phyloP scores from a whole-genome alignment of 2,797 vertebrate species.

The Rhinella marina region DNA sequence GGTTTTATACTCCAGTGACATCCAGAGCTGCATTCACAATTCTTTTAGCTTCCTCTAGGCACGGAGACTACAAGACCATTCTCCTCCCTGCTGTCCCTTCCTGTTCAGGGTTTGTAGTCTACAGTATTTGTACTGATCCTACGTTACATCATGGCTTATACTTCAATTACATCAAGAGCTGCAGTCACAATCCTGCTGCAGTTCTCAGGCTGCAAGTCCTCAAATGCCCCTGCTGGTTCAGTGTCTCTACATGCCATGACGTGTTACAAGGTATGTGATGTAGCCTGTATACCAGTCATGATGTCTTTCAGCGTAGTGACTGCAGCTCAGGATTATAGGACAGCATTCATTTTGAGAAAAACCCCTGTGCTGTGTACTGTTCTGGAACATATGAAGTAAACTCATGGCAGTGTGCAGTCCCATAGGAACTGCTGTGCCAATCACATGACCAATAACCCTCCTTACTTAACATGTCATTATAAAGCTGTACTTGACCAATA shows the following conservation, averaged over 20 bases:
- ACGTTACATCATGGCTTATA: not conserved
- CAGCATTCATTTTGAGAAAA: not conserved
- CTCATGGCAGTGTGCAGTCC: not conserved
- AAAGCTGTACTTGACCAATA: not conserved
- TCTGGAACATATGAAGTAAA: not conserved
- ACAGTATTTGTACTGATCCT: not conserved
- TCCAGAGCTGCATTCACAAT: not conserved
- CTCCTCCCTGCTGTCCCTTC: not conserved
- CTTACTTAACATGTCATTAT: not conserved
- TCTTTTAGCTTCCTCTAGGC: not conserved
- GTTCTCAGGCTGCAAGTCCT: not conserved
- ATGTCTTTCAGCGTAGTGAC: not conserved
- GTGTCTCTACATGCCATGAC: not conserved
- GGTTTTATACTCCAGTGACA: not conserved
- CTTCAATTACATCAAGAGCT: not conserved
- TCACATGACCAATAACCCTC: no score
- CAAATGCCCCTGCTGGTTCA: not conserved
- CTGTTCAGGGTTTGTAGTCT: not conserved
- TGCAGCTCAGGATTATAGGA: not conserved
- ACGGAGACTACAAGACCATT: not conserved
- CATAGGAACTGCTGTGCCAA: not conserved
- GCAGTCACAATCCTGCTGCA: not conserved
- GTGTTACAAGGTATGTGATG: not conserved
- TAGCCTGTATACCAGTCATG: not conserved
- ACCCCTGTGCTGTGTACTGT: not conserved